phyloP scores from a whole-genome alignment of 1,140 invertebrate species.

The Tachypleus tridentatus region DNA sequence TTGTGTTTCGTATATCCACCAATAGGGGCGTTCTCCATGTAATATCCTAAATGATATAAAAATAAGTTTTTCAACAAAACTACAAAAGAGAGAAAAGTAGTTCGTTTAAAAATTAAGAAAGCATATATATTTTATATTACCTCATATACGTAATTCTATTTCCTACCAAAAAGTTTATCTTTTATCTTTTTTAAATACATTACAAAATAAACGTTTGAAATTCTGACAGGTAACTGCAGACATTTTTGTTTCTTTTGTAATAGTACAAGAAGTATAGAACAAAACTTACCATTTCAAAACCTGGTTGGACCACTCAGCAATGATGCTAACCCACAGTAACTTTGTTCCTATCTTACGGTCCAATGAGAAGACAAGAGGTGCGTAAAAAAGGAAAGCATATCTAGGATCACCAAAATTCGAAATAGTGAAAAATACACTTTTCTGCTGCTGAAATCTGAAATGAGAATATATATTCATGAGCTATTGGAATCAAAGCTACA shows the following conservation, averaged over 20 bases:
- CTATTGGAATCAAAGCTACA: no score
- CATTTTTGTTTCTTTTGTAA: not conserved
- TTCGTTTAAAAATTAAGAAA: not conserved
- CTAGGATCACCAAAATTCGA: constrained; percentile 39
- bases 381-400: constrained; percentile 39
- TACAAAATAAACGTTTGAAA: constrained; percentile 2
- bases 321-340: constrained; percentile 33
- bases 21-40: constrained; percentile 49
- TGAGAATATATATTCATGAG: constrained; percentile 5
- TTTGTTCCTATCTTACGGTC: constrained; percentile 32
- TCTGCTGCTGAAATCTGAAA: constrained; percentile 31
- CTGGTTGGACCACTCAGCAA: constrained; percentile 41
- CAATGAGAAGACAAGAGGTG: constrained; percentile 37
- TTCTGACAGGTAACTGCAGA: not conserved
- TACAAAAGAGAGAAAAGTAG: constrained; percentile 4
- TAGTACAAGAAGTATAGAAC: no score
- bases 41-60: constrained; percentile 38
- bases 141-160: not conserved
- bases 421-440: constrained; percentile 34
- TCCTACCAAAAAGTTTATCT: not conserved
- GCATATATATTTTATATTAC: no score
- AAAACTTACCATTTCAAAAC: constrained; percentile 39
- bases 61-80: constrained; percentile 16
- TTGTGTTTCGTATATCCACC: constrained; percentile 46
- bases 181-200: not conserved